phyloP scores from a whole-genome alignment of 2,113 vertebrate genomes.

The Probosciger aterrimus region DNA sequence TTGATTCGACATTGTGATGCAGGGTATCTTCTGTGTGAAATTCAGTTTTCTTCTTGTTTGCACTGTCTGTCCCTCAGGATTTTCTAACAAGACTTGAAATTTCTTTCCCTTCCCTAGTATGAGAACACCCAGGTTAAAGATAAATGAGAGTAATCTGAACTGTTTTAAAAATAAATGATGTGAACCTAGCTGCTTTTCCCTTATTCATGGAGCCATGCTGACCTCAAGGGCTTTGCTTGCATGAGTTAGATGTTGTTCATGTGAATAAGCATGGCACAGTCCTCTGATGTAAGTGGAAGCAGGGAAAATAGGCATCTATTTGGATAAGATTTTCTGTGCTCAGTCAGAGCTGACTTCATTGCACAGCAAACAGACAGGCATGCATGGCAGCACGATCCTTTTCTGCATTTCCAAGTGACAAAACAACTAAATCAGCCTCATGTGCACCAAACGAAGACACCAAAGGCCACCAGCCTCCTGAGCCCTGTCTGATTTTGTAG shows the following conservation, averaged over 20 bases:
- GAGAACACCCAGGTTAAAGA: not conserved
- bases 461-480: not conserved
- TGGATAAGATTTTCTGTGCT: not conserved
- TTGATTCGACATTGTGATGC: not conserved
- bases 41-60: not conserved
- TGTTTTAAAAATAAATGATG: not conserved
- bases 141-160: not conserved
- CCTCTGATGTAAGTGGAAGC: not conserved
- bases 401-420: not conserved
- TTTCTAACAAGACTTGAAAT: not conserved
- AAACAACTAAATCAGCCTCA: not conserved
- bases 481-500: not conserved
- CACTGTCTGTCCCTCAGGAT: not conserved
- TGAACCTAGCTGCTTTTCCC: not conserved
- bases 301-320: not conserved
- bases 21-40: not conserved
- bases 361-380: not conserved
- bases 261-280: not conserved
- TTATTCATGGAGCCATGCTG: not conserved
- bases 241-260: not conserved
- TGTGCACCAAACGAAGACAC: fast-evolving
- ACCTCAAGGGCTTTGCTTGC: not conserved
- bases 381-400: not conserved
- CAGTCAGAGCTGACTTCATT: not conserved
- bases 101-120: not conserved